Base-by-base conservation (phyloP, 2,888 invertebrate genomes). In the Mesorhabditis spiculigera region DNA sequence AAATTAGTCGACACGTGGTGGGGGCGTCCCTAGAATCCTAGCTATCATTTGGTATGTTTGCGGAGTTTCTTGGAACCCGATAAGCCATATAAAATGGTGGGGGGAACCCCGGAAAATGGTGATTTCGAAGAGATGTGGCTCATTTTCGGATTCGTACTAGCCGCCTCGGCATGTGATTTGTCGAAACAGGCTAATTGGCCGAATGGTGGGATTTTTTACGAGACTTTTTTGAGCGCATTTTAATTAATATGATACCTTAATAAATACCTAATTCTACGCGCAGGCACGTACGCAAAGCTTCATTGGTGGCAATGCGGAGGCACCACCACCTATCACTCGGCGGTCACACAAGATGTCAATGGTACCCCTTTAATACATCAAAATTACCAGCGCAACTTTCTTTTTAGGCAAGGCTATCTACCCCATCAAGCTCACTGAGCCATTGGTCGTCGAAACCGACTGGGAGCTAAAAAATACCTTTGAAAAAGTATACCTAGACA, bases 271-370 rank as follows among this genome's bases (percentile, higher is more conserved):
- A 13, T 13, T 13, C n/a, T n/a, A n/a, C 8, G 8, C n/a, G 10
- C 58, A 50, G 58, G 58, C n/a, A 50, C 58, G 8, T 50, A 13
- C n/a, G 8, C 58, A n/a, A n/a, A 10, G 58, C n/a, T 50, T 50
- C 58, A 50, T n/a, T 50, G 58, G 58, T 50, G 58, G 58, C 58
- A 50, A 50, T 50, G 58, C n/a, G 58, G 58, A 13, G 58, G 58
- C 8, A 50, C 58, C 8, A 50, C 58, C 10, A 50, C 58, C 58
- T 50, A 50, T 50, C n/a, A 13, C 58, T 50, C 58, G 58, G 58
- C 58, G n/a, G n/a, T 13, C 10, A 50, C 58, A 50, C n/a, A 13
- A n/a, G 58, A 50, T 50, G 8, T 50, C 10, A 50, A 50, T 13
- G 58, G 58, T 50, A 50, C 8, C n/a, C 8, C 58, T 50, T 50